Evolutionary conservation across 2,888 invertebrate species (phyloP), one percentile per base, ranked within the genome.

Genomic region (Euphydryas editha): DNA sequence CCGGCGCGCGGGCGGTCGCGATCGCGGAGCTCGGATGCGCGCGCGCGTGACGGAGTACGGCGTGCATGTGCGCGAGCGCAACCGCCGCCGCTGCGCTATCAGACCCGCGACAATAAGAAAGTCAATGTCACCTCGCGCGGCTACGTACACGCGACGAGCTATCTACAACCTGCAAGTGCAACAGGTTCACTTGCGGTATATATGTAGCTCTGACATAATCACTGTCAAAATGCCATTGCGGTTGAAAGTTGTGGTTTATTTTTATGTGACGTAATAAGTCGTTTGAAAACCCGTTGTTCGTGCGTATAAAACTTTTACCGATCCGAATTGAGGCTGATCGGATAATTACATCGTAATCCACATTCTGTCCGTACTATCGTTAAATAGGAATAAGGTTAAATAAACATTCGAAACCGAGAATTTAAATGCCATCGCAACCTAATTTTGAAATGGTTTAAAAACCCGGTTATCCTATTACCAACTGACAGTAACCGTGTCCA

Each of bases 21-120:
- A 77, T 84, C 85, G 86, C 87, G 86, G 79, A 80, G 83, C 82
- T 83, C 84, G 75, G 84, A 88, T 79, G 90, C 90, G 91, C 90
- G 91, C 92, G 91, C 92, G 88, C 90, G 77, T 83, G 77, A 76
- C 90, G 88, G 82, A 85, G 83, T 79, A 83, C 90, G 87, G 83
- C 87, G 87, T 81, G 86, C 91, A 84, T 90, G 86, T 92, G 92
- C 76, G 76, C 79, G 74, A 74, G 72, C 77, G 80, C 75, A 75
- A 68, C 76, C 47, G 51, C 67, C 73, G 70, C 75, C 62, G 70
- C 70, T 71, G 73, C 79, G 80, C 82, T 85, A 86, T 86, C 87
- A 86, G 77, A 75, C 79, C 79, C 80, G 73, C 81, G 81, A 80
- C 86, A 81, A 81, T 83, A 88, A 88, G 88, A 91, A 89, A 91